Percentiles rank a stretch among this genome's conserved stretches.
Evolutionary conservation across 2,888 invertebrate genomes (phyloP).

Genomic region (Pycnomerus fuliginosus): DNA sequence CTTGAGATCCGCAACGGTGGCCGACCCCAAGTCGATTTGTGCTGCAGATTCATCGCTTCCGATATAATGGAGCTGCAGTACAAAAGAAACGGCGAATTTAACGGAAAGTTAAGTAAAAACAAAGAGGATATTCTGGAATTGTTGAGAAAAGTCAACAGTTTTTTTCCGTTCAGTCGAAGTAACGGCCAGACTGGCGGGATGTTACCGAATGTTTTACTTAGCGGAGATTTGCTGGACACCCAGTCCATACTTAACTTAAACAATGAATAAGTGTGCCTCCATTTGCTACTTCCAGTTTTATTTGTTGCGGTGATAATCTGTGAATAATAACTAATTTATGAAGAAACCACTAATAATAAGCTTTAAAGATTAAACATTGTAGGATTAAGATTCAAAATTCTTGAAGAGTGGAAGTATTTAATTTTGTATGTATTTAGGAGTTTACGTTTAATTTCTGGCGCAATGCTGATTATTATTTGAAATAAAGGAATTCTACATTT

Average conservation of each 20-base stretch:
- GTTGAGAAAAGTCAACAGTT: slow-evolving; percentile 51
- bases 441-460: too few species aligned
- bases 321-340: too few species aligned
- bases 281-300: too few species aligned
- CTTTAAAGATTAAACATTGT: too few species aligned
- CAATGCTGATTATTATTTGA: too few species aligned
- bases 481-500: too few species aligned
- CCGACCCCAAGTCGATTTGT: slow-evolving; percentile 59
- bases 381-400: too few species aligned
- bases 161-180: slow-evolving; percentile 55
- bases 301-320: too few species aligned
- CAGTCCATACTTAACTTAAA: slow-evolving; percentile 67
- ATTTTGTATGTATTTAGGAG: too few species aligned
- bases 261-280: slow-evolving; percentile 58
- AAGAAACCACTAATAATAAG: too few species aligned
- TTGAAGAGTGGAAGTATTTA: too few species aligned
- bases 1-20: slow-evolving; percentile 77
- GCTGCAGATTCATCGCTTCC: slow-evolving; percentile 51
- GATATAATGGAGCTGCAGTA: slow-evolving; percentile 54
- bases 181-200: slow-evolving; percentile 49
- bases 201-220: slow-evolving; percentile 58
- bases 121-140: slow-evolving; percentile 47
- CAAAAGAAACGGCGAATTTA: slow-evolving; percentile 34
- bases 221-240: slow-evolving; percentile 65
- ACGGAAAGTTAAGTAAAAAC: slow-evolving; percentile 35